Evolutionary conservation across 2,797 vertebrate species (phyloP).

Genomic region (Avahi laniger): DNA sequence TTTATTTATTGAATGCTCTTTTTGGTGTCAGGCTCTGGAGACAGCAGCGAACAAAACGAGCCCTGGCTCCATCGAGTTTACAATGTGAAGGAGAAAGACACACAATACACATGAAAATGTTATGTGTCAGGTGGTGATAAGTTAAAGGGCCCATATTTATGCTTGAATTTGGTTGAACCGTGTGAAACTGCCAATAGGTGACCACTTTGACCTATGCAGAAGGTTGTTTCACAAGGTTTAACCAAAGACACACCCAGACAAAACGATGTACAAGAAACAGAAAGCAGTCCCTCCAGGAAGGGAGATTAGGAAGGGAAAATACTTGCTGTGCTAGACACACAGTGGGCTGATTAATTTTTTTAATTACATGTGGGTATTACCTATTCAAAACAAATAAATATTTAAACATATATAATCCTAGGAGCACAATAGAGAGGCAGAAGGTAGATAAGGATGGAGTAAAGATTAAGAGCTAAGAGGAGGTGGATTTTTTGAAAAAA

Average conservation of each 20-base stretch:
- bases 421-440: background rate
- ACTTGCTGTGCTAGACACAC: background rate
- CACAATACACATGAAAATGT: background rate
- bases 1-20: background rate
- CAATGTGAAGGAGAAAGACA: background rate
- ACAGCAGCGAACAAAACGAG: background rate
- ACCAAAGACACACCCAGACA: background rate
- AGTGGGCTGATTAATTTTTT: background rate
- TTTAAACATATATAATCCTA: background rate
- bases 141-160: background rate
- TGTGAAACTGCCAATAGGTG: background rate
- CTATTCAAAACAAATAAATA: slow-evolving; percentile 32
- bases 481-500: background rate
- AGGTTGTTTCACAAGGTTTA: background rate
- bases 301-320: background rate
- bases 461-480: background rate
- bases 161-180: background rate
- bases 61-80: background rate
- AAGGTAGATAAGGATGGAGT: background rate
- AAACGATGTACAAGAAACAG: background rate
- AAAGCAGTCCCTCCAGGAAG: background rate
- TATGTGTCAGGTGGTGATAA: background rate
- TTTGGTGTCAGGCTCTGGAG: background rate
- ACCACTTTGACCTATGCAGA: background rate
- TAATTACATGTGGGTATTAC: background rate